Evolutionary conservation across 2,797 vertebrate species (phyloP), one percentile per base, ranked within the genome.

Genomic region (Chrysocyon brachyurus): DNA sequence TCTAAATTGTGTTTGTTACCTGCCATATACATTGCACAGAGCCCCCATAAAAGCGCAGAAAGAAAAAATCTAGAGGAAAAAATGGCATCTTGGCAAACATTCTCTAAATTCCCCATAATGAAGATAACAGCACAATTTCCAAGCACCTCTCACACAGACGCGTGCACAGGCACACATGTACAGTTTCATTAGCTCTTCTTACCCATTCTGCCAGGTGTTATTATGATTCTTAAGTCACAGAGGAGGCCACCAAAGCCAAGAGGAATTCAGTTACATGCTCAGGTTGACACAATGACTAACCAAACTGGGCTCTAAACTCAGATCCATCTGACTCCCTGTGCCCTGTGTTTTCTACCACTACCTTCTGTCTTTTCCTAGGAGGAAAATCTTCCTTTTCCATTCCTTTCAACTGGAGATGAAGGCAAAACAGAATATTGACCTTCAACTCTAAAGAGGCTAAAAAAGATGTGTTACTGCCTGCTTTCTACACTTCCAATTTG

Each of bases 71-170:
- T 24, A 57, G 57, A 81, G 52, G 40, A 3, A 24, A 19, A 84
- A 26, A 8, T 21, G 15, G 49, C 36, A n/a, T 73, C 63, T 73
- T 28, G 52, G 28, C 93, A 89, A 95, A 92, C n/a, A 24, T 56
- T 84, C 66, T 81, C 40, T 79, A 52, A 83, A 68, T 93, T 87
- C 3, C 66, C 52, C 12, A n/a, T 31, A 14, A 57, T 54, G 54
- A 92, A 97, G 88, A 95, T 33, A 92, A 94, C 1, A 90, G 52
- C 36, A 77, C 52, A 52, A 40, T 91, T 66, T 54, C 28, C 12
- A 21, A 79, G 12, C 12, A 56, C 40, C 10, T 66, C 68, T 87
- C 40, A 46, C 40, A 6, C 40, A 46, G 6, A 46, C 1, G 40
- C 6, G 40, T 46, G 40, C 40, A 46, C 40, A 46, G 40, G 40